These are phyloP conservation scores for Lordiphosa stackelbergi DNA, from an alignment of 1,140 invertebrate genomes.

Conservation along the genomic window DNA sequence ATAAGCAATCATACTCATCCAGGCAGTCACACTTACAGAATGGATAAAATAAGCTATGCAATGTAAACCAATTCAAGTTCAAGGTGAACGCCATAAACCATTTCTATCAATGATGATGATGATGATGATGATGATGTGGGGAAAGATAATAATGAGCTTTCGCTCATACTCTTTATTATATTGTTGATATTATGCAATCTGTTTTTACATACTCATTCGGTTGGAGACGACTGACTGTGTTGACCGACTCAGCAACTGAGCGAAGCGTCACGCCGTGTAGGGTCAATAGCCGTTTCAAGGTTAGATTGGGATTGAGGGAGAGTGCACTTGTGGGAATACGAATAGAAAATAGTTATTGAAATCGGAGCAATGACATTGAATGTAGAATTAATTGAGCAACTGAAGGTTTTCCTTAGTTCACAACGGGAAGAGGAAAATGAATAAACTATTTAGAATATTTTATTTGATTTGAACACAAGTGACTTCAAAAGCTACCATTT, in stretches of 20 bases:
- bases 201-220: not conserved
- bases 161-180: slow-evolving; percentile 18
- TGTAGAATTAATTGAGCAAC: no score
- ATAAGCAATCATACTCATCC: not conserved
- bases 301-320: not conserved
- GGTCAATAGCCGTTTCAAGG: slow-evolving; percentile 40
- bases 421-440: no score
- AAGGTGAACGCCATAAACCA: slow-evolving; percentile 39
- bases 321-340: no score
- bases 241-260: not conserved
- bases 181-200: slow-evolving; percentile 52
- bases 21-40: slow-evolving; percentile 3
- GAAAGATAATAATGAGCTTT: slow-evolving; percentile 22
- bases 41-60: slow-evolving; percentile 52
- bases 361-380: no score
- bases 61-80: slow-evolving; percentile 66
- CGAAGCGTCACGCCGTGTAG: not conserved
- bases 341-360: no score
- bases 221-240: slow-evolving; percentile 6
- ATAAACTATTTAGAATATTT: no score
- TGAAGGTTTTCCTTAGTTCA: no score
- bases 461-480: no score
- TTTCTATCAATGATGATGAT: slow-evolving; percentile 20
- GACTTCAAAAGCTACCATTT: no score
- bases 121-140: no score